Evolutionary conservation across 2,113 vertebrate species (phyloP).

Genomic region (Hemichromis elongatus): DNA sequence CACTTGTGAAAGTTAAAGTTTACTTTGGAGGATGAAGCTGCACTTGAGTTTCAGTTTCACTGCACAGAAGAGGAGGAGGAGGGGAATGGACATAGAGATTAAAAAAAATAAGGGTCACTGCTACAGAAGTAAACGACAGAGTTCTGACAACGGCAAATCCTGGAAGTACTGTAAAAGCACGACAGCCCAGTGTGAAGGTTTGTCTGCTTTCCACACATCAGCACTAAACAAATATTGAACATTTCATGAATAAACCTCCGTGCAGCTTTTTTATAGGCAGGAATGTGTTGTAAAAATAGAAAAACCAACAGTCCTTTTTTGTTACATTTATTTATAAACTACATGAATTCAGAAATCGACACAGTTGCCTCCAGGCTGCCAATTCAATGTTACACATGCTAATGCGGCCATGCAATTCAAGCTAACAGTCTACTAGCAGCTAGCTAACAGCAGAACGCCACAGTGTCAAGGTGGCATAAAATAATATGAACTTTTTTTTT

Average conservation of each 20-base stretch:
- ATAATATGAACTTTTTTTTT: not conserved
- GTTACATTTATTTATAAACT: not conserved
- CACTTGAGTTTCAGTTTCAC: slow-evolving; percentile 31
- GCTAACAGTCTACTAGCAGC: not conserved
- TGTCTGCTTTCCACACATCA: not conserved
- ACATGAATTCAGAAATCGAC: not conserved
- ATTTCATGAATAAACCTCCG: not conserved
- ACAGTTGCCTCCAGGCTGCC: not conserved
- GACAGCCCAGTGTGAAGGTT: not conserved
- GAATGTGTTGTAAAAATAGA: not conserved
- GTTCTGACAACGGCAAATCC: slow-evolving; percentile 9
- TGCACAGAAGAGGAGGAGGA: slow-evolving; percentile 20
- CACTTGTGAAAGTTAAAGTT: slow-evolving; percentile 41
- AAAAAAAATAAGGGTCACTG: not conserved
- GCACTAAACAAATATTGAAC: not conserved
- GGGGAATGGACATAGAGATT: not conserved
- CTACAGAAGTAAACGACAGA: not conserved
- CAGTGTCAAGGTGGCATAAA: not conserved
- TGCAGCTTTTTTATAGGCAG: not conserved
- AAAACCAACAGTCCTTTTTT: not conserved
- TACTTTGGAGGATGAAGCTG: slow-evolving; percentile 29
- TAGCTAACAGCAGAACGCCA: not conserved
- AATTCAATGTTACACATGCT: not conserved
- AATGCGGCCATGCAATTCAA: not conserved
- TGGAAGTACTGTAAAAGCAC: not conserved